These are phyloP conservation scores for Xenopus borealis DNA, from an alignment of 2,113 vertebrate species.

Conservation along the genomic window DNA sequence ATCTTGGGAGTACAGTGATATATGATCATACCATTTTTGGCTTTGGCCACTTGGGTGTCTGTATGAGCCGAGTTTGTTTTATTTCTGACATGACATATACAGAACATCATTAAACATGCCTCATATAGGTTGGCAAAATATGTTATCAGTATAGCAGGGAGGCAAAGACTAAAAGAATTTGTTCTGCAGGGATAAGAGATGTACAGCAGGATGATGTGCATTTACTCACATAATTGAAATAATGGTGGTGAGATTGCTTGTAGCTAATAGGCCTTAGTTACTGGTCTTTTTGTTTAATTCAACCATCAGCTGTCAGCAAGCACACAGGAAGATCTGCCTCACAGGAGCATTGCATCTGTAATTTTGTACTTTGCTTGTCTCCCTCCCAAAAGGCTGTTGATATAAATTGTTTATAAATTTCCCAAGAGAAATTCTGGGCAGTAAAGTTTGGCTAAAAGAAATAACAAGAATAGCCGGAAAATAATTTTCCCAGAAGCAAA, in stretches of 20 bases:
- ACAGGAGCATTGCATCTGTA: constrained; percentile 94
- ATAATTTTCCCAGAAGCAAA: constrained; percentile 34
- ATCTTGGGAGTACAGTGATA: too few species aligned
- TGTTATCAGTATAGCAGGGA: constrained; percentile 78
- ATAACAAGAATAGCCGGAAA: constrained; percentile 71
- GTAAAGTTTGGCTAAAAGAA: constrained; percentile 86
- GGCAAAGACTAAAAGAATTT: constrained; percentile 86
- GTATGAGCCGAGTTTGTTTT: too few species aligned
- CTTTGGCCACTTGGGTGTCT: too few species aligned
- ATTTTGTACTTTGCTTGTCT: constrained; percentile 76
- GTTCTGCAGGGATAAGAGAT: constrained; percentile 89
- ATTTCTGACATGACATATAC: too few species aligned
- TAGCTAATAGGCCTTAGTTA: constrained; percentile 99
- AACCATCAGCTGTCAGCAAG: constrained; percentile 98
- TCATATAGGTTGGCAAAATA: too few species aligned
- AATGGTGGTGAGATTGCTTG: constrained; percentile 99
- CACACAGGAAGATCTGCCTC: constrained; percentile 89
- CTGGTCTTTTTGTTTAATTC: constrained; percentile 98
- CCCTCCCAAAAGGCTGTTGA: constrained; percentile 8
- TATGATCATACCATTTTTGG: too few species aligned
- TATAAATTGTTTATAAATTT: constrained; percentile 81
- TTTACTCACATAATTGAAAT: constrained; percentile 99
- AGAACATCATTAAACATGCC: too few species aligned
- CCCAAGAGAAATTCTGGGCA: constrained; percentile 73
- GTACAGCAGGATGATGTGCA: constrained; percentile 98